A percentile compares a stretch with the other conserved stretches of the same genome.
Evolutionary conservation across 1,140 invertebrate species (phyloP).

Genomic region (Brachystomella parvula): DNA sequence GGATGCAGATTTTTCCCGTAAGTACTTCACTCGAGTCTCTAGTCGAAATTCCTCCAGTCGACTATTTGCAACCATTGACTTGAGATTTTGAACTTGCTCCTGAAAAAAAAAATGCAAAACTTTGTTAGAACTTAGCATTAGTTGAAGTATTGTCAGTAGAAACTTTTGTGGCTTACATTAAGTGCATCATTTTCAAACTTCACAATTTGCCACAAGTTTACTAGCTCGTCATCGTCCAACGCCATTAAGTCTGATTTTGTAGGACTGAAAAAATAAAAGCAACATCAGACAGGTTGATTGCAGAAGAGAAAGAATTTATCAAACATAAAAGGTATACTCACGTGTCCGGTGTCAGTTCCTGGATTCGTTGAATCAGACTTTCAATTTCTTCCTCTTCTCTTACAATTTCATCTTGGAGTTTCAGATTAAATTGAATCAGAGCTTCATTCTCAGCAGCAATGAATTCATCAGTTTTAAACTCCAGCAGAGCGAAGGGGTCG

Average conservation of each 20-base stretch:
- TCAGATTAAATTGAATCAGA: constrained; percentile 27
- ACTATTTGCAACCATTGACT: constrained; percentile 22
- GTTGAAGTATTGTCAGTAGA: not conserved
- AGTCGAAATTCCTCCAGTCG: constrained; percentile 33
- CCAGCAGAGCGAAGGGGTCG: constrained; percentile 28
- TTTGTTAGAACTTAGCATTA: not conserved
- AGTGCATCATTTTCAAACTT: constrained; percentile 34
- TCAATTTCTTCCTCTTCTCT: constrained; percentile 31
- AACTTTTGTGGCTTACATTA: constrained; percentile 21
- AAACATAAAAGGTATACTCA: not conserved
- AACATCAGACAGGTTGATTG: not conserved
- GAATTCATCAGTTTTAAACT: constrained; percentile 35
- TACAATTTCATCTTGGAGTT: constrained; percentile 27
- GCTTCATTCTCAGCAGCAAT: constrained; percentile 34
- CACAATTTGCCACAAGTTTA: constrained; percentile 20
- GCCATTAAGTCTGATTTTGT: constrained; percentile 20
- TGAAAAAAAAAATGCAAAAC: constrained; percentile 13
- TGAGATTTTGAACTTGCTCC: constrained; percentile 31
- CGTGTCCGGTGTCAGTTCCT: not conserved
- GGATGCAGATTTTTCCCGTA: constrained; percentile 27
- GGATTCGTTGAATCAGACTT: constrained; percentile 19
- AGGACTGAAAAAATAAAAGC: constrained; percentile 12
- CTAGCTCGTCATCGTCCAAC: constrained; percentile 24
- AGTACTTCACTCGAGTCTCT: constrained; percentile 32
- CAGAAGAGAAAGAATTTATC: not conserved